A percentile compares a stretch with the other conserved stretches of the same genome.
These are phyloP conservation scores for Acromyrmex heyeri DNA, from an alignment of 1,140 invertebrate species.

Conservation along the genomic window DNA sequence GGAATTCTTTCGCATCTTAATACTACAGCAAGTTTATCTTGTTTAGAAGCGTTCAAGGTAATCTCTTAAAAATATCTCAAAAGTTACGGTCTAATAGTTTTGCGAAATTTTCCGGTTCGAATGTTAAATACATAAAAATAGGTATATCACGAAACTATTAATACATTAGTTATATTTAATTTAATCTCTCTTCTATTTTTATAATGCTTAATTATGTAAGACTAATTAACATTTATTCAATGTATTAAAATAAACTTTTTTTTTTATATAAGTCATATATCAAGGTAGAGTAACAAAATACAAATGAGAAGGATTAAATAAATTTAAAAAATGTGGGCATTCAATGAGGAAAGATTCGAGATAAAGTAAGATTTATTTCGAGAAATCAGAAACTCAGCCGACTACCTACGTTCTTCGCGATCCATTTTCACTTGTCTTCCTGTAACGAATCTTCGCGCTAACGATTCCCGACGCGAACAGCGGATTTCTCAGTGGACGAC, in stretches of 20 bases:
- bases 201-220: no score
- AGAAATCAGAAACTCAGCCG: slow-evolving; percentile 17
- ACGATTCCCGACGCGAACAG: not conserved
- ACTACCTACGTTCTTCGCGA: slow-evolving; percentile 2
- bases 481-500: not conserved
- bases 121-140: not conserved
- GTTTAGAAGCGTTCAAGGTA: not conserved
- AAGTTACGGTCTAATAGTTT: not conserved
- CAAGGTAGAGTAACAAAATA: not conserved
- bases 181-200: no score
- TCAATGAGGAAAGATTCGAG: not conserved
- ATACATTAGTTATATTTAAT: no score
- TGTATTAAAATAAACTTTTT: no score
- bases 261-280: not conserved
- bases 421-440: slow-evolving; percentile 1
- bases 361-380: not conserved
- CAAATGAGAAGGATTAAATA: not conserved
- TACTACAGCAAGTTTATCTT: not conserved
- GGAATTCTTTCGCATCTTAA: not conserved
- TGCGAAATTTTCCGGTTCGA: not conserved
- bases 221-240: no score
- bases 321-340: not conserved
- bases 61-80: not conserved
- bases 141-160: no score
- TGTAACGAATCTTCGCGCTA: not conserved